A percentile compares a stretch with the other conserved stretches of the same genome.
phyloP scores from a whole-genome alignment of 1,140 invertebrate genomes.

The Phortica variegata region DNA sequence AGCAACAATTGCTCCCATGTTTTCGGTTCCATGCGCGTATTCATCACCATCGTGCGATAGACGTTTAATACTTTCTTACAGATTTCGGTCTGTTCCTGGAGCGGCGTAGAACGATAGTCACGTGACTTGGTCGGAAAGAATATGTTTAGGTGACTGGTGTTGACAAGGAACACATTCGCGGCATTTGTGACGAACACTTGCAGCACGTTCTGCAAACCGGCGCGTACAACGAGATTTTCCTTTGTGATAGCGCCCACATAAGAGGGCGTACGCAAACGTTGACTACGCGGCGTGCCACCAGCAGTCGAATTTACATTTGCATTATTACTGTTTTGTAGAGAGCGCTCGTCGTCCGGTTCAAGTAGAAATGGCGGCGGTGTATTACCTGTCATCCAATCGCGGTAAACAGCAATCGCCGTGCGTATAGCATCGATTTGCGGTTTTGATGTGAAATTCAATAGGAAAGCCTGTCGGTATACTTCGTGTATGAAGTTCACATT shows the following conservation, averaged over 20 bases:
- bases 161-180: conserved; percentile 88
- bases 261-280: conserved; percentile 76
- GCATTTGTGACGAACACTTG: conserved; percentile 95
- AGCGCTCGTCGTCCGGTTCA: conserved; percentile 69
- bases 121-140: conserved; percentile 55
- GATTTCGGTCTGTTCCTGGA: conserved; percentile 93
- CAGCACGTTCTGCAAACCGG: conserved; percentile 84
- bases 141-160: conserved; percentile 62
- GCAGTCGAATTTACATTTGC: conserved; percentile 11
- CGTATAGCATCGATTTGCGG: conserved; percentile 80
- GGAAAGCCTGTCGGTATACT: conserved; percentile 89
- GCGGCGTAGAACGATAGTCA: conserved; percentile 58
- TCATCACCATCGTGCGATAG: conserved; percentile 97
- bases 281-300: conserved; percentile 47
- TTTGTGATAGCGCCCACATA: conserved; percentile 78
- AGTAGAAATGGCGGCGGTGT: conserved; percentile 84
- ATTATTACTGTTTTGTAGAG: conserved; percentile 17
- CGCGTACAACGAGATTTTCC: conserved; percentile 75
- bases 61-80: conserved; percentile 96
- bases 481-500: conserved; percentile 96
- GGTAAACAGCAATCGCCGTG: conserved; percentile 90
- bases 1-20: conserved; percentile 90
- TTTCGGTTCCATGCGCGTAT: conserved; percentile 85
- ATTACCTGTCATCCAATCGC: conserved; percentile 86
- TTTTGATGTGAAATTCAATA: conserved; percentile 75